Evolutionary conservation across 2,797 vertebrate genomes (phyloP).

Genomic region (Leptatherina wallacei): DNA sequence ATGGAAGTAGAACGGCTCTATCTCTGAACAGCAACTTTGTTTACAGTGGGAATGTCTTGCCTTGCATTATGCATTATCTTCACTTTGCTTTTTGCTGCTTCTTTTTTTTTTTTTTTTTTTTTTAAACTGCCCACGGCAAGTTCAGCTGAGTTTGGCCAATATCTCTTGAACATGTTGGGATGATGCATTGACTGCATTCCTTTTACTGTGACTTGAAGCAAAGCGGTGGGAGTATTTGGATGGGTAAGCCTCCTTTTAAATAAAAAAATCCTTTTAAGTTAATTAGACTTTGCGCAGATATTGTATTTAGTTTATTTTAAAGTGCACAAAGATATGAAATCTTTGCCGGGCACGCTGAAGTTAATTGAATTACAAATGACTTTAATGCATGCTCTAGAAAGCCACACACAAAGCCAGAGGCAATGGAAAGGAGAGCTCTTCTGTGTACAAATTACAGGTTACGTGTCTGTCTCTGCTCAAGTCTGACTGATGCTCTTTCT

Average conservation of each 20-base stretch:
- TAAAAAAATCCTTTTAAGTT: conserved; percentile 4
- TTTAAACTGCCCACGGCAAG: conserved; percentile 31
- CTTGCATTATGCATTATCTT: conserved; percentile 45
- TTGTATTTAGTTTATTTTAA: conserved; percentile 29
- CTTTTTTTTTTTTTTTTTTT: too few relatives aligned
- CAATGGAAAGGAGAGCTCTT: conserved; percentile 68
- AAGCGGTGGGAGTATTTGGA: conserved; percentile 28
- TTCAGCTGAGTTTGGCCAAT: conserved; percentile 48
- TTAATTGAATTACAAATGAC: conserved; percentile 78
- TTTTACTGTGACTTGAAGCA: conserved; percentile 38
- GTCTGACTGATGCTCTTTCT: conserved; percentile 55
- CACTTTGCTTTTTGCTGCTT: conserved; percentile 29
- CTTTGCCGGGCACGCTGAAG: conserved; percentile 49
- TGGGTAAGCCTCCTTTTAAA: conserved; percentile 19
- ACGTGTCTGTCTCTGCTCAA: conserved; percentile 64
- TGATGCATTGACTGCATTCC: conserved; percentile 64
- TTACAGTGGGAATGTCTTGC: conserved; percentile 50
- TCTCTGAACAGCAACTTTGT: conserved; percentile 48
- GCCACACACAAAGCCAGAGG: conserved; percentile 73
- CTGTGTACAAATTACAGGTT: conserved; percentile 80
- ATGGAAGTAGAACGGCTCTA: conserved; percentile 38
- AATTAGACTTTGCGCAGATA: conserved; percentile 22
- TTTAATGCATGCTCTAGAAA: conserved; percentile 63
- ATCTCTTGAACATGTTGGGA: conserved; percentile 49
- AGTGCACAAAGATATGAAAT: conserved; percentile 31